A percentile compares a stretch with the other conserved stretches of the same genome.
Conservation (phyloP, 1,140 invertebrate genomes). For the Myzus persicae region DNA sequence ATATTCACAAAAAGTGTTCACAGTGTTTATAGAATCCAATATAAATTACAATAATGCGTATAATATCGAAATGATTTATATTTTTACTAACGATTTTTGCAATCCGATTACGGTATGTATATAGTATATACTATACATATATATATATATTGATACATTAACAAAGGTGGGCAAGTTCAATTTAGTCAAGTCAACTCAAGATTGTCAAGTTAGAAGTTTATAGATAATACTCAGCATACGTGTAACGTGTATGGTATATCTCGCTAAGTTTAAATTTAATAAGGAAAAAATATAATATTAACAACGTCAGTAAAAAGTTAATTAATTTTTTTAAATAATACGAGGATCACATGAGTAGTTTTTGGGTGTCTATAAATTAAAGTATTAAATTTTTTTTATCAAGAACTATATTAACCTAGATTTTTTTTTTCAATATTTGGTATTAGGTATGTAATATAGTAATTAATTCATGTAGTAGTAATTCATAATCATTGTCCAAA, state of each 20-base stretch:
- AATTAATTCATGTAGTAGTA: no score
- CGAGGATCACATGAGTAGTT: no score
- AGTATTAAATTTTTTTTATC: background rate
- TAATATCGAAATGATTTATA: background rate
- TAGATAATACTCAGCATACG: no score
- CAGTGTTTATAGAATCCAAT: background rate
- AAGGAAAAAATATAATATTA: background rate
- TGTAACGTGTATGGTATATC: no score
- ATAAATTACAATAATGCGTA: constrained; percentile 6
- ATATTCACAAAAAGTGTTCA: background rate
- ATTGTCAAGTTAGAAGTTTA: no score
- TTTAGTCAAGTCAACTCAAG: background rate
- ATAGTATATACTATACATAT: background rate
- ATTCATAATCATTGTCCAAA: no score
- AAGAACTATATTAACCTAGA: background rate
- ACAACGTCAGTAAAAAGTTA: no score
- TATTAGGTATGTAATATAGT: background rate
- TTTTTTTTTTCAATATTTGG: no score
- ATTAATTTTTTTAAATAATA: no score
- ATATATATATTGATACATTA: no score
- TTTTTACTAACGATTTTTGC: background rate
- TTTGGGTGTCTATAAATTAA: no score
- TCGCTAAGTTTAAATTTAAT: background rate
- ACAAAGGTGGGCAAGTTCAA: background rate
- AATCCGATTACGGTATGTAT: background rate